These are phyloP conservation scores for Goniozus legneri DNA, from an alignment of 1,140 invertebrate species.

Conservation along the genomic window DNA sequence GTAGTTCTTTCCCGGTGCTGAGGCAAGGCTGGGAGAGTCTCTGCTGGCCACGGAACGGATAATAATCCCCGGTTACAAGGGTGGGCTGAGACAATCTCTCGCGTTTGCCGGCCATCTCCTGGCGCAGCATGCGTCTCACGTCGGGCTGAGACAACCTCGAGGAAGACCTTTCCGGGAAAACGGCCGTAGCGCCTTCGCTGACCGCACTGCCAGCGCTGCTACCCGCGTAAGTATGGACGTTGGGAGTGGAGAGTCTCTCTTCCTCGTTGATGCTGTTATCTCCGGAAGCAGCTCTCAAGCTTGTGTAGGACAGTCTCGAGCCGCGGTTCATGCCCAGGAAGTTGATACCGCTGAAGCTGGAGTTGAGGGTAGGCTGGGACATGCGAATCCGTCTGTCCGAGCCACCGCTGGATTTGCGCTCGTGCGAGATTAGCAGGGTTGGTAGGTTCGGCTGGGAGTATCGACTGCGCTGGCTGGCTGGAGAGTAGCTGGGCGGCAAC, in stretches of 20 bases:
- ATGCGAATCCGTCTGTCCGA: constrained; percentile 42
- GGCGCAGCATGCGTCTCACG: constrained; percentile 16
- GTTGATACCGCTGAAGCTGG: constrained; percentile 36
- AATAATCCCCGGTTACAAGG: constrained; percentile 40
- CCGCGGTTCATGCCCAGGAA: constrained; percentile 31
- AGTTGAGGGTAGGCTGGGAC: constrained; percentile 45
- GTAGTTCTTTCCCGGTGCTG: constrained; percentile 24
- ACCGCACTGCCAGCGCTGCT: constrained; percentile 15
- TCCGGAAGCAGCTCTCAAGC: constrained; percentile 28
- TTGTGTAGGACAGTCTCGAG: constrained; percentile 37
- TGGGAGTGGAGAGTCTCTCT: constrained; percentile 34
- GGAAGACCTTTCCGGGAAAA: background rate
- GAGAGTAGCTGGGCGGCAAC: constrained; percentile 38
- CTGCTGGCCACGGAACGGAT: constrained; percentile 37
- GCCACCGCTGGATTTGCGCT: constrained; percentile 24
- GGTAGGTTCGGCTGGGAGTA: constrained; percentile 47
- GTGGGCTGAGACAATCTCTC: constrained; percentile 48
- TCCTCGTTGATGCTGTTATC: constrained; percentile 40
- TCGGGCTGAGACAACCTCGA: constrained; percentile 26
- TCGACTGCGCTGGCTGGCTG: constrained; percentile 42
- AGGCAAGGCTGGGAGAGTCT: constrained; percentile 42
- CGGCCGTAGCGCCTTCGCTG: constrained; percentile 11
- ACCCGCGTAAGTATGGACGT: constrained; percentile 24
- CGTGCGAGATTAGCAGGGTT: constrained; percentile 37
- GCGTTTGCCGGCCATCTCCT: constrained; percentile 26